Conservation (phyloP, 2,888 invertebrate species). For the Iphiclides podalirius region DNA sequence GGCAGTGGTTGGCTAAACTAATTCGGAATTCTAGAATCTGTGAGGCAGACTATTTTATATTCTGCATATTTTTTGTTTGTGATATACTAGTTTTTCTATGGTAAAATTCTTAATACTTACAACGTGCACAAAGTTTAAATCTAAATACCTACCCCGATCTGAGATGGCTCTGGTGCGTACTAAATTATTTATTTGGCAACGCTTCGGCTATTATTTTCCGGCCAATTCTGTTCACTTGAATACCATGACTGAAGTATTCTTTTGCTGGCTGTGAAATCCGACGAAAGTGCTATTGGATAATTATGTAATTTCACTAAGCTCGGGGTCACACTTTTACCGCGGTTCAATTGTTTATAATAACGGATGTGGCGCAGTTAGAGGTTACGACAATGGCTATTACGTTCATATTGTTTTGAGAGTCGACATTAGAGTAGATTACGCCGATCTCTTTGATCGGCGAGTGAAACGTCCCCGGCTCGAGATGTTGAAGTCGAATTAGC, state of each 20-base stretch:
- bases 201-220: not conserved
- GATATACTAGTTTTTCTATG: too few relatives aligned
- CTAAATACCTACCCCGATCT: too few relatives aligned
- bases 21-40: too few relatives aligned
- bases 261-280: constrained; percentile 31
- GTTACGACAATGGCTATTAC: constrained; percentile 39
- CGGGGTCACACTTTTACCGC: constrained; percentile 48
- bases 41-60: too few relatives aligned
- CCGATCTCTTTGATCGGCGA: constrained; percentile 2
- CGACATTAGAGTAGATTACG: not conserved
- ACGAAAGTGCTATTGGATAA: constrained; percentile 50
- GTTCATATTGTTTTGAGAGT: constrained; percentile 25
- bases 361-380: constrained; percentile 38
- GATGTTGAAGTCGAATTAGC: too few relatives aligned
- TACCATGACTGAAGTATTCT: not conserved
- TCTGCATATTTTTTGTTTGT: too few relatives aligned
- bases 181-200: not conserved
- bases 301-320: constrained; percentile 42
- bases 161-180: not conserved
- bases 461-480: too few relatives aligned
- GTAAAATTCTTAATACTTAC: too few relatives aligned
- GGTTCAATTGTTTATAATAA: constrained; percentile 50
- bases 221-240: not conserved
- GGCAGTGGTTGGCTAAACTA: too few relatives aligned
- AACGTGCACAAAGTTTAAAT: too few relatives aligned